A percentile compares a stretch with the other conserved stretches of the same genome.
These are phyloP conservation scores for Amphibalanus amphitrite DNA, from an alignment of 1,140 invertebrate genomes.

Conservation along the genomic window DNA sequence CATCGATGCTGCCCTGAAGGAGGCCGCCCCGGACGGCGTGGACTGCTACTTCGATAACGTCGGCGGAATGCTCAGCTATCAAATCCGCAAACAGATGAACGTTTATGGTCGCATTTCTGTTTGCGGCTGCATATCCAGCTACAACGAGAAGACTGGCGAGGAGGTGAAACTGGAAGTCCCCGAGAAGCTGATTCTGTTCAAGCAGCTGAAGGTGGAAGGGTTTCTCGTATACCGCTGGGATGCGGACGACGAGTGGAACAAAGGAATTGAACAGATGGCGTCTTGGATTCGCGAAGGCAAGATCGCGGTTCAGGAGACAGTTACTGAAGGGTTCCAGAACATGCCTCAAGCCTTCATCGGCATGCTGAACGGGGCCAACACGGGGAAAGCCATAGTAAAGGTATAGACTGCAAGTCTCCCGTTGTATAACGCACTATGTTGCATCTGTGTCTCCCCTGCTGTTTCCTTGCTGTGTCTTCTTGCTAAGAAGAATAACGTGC, in stretches of 20 bases:
- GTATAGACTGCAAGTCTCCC: no score
- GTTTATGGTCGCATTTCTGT: conserved; percentile 39
- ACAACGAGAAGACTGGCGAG: conserved; percentile 30
- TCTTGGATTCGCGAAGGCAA: conserved; percentile 42
- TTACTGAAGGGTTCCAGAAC: conserved; percentile 43
- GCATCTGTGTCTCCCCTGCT: no score
- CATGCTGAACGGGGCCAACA: conserved; percentile 40
- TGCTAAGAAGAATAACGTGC: no score
- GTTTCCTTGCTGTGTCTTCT: no score
- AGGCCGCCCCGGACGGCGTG: conserved; percentile 44
- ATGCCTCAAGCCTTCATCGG: conserved; percentile 41
- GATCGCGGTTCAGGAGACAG: conserved; percentile 39
- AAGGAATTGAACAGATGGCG: conserved; percentile 37
- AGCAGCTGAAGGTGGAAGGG: conserved; percentile 40
- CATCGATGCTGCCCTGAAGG: conserved; percentile 33
- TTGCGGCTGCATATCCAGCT: conserved; percentile 43
- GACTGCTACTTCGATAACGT: conserved; percentile 61
- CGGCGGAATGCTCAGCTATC: conserved; percentile 42
- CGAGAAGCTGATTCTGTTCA: conserved; percentile 24
- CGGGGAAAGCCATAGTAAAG: conserved; percentile 23
- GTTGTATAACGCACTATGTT: no score
- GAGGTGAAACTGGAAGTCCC: conserved; percentile 4
- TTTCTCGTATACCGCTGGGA: conserved; percentile 35
- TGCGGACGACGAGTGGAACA: conserved; percentile 26
- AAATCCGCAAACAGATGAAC: conserved; percentile 42